Evolutionary conservation across 2,888 invertebrate genomes (phyloP).

Genomic region (Zeuzera pyrina): DNA sequence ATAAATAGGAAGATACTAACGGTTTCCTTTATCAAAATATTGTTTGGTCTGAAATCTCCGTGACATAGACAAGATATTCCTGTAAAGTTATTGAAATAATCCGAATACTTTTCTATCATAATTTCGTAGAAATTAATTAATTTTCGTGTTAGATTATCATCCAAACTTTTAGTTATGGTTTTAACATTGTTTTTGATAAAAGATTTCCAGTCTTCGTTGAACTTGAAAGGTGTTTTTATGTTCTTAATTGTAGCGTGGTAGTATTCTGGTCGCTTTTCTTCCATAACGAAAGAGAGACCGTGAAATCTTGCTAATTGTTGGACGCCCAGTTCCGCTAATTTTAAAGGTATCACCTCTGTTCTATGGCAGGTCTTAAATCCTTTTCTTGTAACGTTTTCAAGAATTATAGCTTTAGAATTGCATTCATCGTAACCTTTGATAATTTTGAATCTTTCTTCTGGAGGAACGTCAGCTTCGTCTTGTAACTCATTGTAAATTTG

Average conservation of each 20-base stretch:
- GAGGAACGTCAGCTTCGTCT: slow-evolving; percentile 16
- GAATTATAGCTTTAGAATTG: slow-evolving; percentile 18
- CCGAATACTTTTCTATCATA: background rate
- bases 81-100: background rate
- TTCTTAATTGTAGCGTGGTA: background rate
- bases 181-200: background rate
- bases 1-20: too few relatives aligned
- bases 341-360: slow-evolving; percentile 19
- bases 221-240: too few relatives aligned
- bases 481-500: slow-evolving; percentile 21
- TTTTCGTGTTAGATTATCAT: background rate
- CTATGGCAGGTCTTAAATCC: slow-evolving; percentile 22
- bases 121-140: background rate
- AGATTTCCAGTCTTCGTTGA: background rate
- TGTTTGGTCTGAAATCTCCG: background rate
- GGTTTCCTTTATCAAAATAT: slow-evolving; percentile 1
- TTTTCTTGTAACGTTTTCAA: slow-evolving; percentile 24
- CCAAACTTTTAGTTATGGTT: background rate
- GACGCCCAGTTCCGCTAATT: slow-evolving; percentile 22
- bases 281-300: slow-evolving; percentile 21
- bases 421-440: slow-evolving; percentile 18
- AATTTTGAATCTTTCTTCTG: slow-evolving; percentile 15
- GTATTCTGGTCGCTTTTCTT: slow-evolving; percentile 15
- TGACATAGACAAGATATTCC: background rate
- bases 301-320: slow-evolving; percentile 27